These are phyloP conservation scores for Papilio glaucus DNA, from an alignment of 1,140 invertebrate genomes.

Conservation along the genomic window DNA sequence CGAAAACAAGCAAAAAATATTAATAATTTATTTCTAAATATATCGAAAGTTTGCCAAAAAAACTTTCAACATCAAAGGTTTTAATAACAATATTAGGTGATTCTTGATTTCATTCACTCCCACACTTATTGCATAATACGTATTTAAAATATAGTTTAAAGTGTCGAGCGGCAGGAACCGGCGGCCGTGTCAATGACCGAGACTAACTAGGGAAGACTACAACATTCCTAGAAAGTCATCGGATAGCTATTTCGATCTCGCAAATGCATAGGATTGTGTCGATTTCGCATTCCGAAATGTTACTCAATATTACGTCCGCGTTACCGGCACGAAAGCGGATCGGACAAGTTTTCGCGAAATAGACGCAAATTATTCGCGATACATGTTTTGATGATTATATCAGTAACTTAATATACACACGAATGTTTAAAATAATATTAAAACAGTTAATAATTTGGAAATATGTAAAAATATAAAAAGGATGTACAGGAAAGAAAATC, in stretches of 20 bases:
- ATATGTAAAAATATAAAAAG: background rate
- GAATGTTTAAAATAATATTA: background rate
- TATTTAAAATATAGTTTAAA: slow-evolving; percentile 33
- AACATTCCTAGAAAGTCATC: slow-evolving; percentile 39
- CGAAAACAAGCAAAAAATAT: too few species aligned
- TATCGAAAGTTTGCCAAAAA: too few species aligned
- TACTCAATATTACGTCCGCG: slow-evolving; percentile 19
- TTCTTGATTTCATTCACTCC: background rate
- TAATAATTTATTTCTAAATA: too few species aligned
- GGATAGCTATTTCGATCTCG: slow-evolving; percentile 36
- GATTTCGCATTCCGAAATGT: slow-evolving; percentile 32
- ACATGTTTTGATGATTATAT: background rate
- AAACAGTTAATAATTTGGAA: background rate
- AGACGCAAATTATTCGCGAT: slow-evolving; percentile 1
- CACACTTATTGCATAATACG: background rate
- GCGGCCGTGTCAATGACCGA: slow-evolving; percentile 33
- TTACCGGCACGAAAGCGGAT: background rate
- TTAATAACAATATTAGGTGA: too few species aligned
- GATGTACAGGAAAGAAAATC: too few species aligned
- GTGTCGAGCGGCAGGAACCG: background rate
- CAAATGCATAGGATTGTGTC: slow-evolving; percentile 38
- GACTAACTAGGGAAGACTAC: slow-evolving; percentile 37
- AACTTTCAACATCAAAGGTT: too few species aligned
- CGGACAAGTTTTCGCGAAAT: slow-evolving; percentile 9
- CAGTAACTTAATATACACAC: background rate